Percentiles rank a stretch among this genome's conserved stretches.
These are phyloP conservation scores for Phrixothrix hirtus DNA, from an alignment of 2,888 invertebrate genomes.

Conservation along the genomic window DNA sequence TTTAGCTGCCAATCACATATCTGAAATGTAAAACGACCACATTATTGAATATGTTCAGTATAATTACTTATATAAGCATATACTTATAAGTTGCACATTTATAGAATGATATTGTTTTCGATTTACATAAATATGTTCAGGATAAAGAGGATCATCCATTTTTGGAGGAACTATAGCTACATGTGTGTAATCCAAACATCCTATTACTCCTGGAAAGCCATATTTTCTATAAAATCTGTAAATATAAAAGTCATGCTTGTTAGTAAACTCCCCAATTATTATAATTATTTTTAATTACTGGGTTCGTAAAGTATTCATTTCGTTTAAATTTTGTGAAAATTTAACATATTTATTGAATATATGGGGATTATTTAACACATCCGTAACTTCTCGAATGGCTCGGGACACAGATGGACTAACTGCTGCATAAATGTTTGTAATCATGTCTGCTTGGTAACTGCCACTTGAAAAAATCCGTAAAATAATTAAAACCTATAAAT, in stretches of 20 bases:
- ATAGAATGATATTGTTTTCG: conserved; percentile 28
- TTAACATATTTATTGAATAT: conserved; percentile 19
- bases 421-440: too few species aligned
- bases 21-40: conserved; percentile 23
- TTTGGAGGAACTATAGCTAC: conserved; percentile 25
- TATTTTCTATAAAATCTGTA: conserved; percentile 16
- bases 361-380: conserved; percentile 14
- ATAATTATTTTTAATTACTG: neutral
- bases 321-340: conserved; percentile 19
- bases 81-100: conserved; percentile 22
- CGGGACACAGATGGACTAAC: too few species aligned
- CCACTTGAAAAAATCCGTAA: too few species aligned
- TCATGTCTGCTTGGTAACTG: too few species aligned
- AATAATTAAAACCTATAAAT: too few species aligned
- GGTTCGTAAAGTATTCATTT: conserved; percentile 4
- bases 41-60: too few species aligned
- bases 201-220: conserved; percentile 20
- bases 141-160: conserved; percentile 12
- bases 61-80: neutral
- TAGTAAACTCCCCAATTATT: neutral
- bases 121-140: conserved; percentile 23
- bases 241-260: neutral
- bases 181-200: conserved; percentile 24
- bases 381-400: too few species aligned
- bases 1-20: conserved; percentile 35